phyloP scores from a whole-genome alignment of 64 coral and sea anemone genomes.

The Montipora foliosa region DNA sequence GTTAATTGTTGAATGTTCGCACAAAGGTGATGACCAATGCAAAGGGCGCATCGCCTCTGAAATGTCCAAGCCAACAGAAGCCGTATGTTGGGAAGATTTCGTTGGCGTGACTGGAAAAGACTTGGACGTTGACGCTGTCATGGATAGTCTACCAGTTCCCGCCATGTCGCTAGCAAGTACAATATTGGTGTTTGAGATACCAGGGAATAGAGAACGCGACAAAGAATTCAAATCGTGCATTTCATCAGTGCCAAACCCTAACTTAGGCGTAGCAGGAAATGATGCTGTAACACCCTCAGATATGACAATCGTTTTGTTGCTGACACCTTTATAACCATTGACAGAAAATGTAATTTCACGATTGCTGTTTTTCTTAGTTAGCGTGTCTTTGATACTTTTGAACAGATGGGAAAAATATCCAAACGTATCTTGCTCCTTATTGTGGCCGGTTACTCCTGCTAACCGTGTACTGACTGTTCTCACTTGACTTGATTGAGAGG shows the following conservation, averaged over 20 bases:
- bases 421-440: not conserved
- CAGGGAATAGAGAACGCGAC: not conserved
- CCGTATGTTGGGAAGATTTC: not conserved
- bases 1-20: constrained; percentile 65
- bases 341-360: too few relatives aligned
- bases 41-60: constrained; percentile 64
- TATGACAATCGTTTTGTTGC: not conserved
- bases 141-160: not conserved
- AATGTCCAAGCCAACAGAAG: constrained; percentile 26
- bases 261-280: not conserved
- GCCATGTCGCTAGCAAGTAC: too few relatives aligned
- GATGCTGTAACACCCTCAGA: not conserved
- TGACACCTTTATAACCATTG: not conserved
- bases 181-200: not conserved
- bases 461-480: not conserved
- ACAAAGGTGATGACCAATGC: constrained; percentile 27
- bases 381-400: constrained; percentile 36
- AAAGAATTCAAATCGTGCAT: not conserved
- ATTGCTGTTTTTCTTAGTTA: constrained; percentile 9
- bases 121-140: not conserved
- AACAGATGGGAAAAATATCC: constrained; percentile 24
- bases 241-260: not conserved
- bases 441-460: not conserved
- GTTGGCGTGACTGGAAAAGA: not conserved
- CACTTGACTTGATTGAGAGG: not conserved